These are phyloP conservation scores for Eulemur macaco DNA, from an alignment of 2,113 vertebrate genomes.

Conservation along the genomic window DNA sequence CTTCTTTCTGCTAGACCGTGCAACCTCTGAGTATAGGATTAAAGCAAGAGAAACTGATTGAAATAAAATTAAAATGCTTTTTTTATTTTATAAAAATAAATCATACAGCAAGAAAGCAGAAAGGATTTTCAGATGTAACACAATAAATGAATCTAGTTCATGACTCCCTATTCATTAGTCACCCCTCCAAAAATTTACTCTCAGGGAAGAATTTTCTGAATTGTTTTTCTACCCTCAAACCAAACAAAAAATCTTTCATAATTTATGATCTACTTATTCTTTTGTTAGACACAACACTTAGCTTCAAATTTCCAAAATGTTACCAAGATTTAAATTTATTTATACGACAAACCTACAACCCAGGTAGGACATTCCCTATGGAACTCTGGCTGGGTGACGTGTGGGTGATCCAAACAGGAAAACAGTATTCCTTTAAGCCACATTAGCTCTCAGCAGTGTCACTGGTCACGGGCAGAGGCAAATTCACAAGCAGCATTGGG, in stretches of 20 bases:
- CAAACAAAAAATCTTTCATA: not conserved
- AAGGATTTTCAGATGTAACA: not conserved
- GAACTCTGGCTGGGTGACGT: not conserved
- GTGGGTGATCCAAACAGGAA: not conserved
- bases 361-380: not conserved
- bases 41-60: not conserved
- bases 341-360: not conserved
- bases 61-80: not conserved
- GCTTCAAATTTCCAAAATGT: not conserved
- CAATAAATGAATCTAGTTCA: not conserved
- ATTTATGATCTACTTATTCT: not conserved
- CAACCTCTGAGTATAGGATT: not conserved
- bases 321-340: not conserved
- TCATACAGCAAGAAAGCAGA: not conserved
- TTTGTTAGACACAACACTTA: not conserved
- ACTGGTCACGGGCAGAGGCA: not conserved
- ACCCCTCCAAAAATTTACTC: not conserved
- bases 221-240: not conserved
- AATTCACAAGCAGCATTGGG: constrained; percentile 50
- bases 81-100: not conserved
- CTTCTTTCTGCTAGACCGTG: not conserved
- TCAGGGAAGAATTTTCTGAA: not conserved
- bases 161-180: not conserved
- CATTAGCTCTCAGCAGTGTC: not conserved
- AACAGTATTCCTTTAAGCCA: constrained; percentile 53